These are phyloP conservation scores for Myrmecophaga tridactyla DNA, from an alignment of 2,113 vertebrate genomes.

Conservation along the genomic window DNA sequence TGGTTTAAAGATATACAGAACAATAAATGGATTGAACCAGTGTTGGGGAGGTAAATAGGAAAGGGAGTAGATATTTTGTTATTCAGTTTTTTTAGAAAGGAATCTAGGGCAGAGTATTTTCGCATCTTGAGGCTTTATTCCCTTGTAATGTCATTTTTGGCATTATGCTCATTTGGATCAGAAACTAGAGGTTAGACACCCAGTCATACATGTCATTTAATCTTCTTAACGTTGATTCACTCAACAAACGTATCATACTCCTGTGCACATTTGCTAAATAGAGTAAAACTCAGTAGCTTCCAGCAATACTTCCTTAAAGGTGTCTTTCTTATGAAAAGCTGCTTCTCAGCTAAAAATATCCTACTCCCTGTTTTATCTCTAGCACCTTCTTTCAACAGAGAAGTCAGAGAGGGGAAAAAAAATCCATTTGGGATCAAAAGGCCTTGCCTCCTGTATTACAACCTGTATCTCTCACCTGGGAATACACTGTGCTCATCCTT, in stretches of 20 bases:
- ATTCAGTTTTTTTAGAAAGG: background rate
- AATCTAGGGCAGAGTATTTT: background rate
- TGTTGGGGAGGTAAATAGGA: background rate
- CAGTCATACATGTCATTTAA: constrained; percentile 32
- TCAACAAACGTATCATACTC: constrained; percentile 23
- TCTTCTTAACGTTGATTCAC: constrained; percentile 52
- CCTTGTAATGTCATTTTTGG: background rate
- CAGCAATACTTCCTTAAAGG: constrained; percentile 50
- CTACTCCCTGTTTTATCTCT: constrained; percentile 31
- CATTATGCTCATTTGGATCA: background rate
- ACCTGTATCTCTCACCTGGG: constrained; percentile 4
- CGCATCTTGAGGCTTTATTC: background rate
- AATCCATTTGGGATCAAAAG: constrained; percentile 42
- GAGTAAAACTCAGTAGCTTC: background rate
- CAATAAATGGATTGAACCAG: background rate
- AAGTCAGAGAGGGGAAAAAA: constrained; percentile 17
- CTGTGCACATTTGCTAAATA: constrained; percentile 48
- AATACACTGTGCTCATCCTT: background rate
- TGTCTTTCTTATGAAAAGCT: constrained; percentile 37
- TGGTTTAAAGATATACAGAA: background rate
- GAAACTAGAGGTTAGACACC: background rate
- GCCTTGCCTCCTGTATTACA: constrained; percentile 42
- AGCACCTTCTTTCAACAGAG: constrained; percentile 15
- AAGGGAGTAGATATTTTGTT: background rate
- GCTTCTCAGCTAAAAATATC: constrained; percentile 67